These are phyloP conservation scores for Gallirallus australis DNA, from an alignment of 2,797 vertebrate genomes.

Conservation along the genomic window DNA sequence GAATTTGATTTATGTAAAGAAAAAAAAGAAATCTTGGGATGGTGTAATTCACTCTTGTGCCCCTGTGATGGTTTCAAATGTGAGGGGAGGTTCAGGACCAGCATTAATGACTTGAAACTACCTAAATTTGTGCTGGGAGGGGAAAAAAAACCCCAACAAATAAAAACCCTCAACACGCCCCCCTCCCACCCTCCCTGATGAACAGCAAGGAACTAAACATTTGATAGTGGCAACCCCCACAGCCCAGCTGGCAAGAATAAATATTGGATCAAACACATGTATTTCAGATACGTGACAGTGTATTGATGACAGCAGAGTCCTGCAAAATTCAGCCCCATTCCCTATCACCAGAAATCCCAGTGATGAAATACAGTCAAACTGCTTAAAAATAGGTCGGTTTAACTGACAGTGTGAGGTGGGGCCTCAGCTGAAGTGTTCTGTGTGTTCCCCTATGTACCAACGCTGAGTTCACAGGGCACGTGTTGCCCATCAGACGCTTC, in stretches of 20 bases:
- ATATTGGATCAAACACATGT: not conserved
- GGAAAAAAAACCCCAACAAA: not conserved
- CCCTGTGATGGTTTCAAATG: not conserved
- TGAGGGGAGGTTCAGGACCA: not conserved
- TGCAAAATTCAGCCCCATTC: not conserved
- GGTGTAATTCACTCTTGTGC: not conserved
- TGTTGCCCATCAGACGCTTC: not conserved
- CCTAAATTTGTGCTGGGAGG: not conserved
- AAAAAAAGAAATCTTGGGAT: conserved; percentile 36
- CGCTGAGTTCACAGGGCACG: accelerated
- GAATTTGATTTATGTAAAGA: conserved; percentile 69
- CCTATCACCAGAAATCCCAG: not conserved
- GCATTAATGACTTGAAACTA: not conserved
- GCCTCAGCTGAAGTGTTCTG: not conserved
- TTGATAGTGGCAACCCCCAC: not conserved
- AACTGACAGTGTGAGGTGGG: not conserved
- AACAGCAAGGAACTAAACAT: not conserved
- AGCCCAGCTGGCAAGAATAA: not conserved
- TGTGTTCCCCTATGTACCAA: not conserved
- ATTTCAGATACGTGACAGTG: not conserved
- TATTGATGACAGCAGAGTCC: not conserved
- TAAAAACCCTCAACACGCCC: not conserved
- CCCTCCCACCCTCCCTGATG: not conserved
- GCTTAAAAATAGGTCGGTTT: not conserved
- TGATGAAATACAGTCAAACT: not conserved